Percentiles rank a stretch among this genome's conserved stretches.
Evolutionary conservation across 2,113 vertebrate species (phyloP).

Genomic region (Choloepus hoffmanni): DNA sequence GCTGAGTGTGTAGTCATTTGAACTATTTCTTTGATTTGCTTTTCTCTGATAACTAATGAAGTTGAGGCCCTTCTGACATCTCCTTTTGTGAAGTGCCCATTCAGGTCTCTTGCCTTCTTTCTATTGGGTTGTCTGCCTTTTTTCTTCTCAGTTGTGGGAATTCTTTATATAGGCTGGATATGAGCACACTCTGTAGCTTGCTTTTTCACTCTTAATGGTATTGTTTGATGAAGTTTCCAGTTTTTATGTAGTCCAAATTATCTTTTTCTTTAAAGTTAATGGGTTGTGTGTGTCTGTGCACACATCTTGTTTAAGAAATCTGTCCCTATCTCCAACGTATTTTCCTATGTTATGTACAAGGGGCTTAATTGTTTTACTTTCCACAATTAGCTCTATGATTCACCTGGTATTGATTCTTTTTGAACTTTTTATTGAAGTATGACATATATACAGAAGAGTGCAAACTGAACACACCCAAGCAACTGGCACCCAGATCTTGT

Average conservation of each 20-base stretch:
- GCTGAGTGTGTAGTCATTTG: neutral
- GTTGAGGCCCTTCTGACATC: neutral
- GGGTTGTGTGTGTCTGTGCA: neutral
- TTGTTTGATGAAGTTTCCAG: neutral
- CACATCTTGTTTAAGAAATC: neutral
- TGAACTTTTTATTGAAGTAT: neutral
- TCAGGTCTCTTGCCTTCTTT: neutral
- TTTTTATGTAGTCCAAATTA: neutral
- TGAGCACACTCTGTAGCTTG: neutral
- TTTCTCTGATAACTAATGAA: slow-evolving; percentile 6
- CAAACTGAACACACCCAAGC: neutral
- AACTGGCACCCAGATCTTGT: neutral
- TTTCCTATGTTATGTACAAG: neutral
- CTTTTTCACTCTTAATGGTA: neutral
- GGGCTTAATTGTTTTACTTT: neutral
- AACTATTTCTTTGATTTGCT: neutral
- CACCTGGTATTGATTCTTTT: neutral
- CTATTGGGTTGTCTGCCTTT: neutral
- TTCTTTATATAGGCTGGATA: neutral
- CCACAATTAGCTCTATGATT: neutral
- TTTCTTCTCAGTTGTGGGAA: neutral
- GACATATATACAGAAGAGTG: neutral
- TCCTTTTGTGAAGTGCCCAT: neutral
- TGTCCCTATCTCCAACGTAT: neutral
- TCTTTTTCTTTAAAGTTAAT: neutral